Base-by-base conservation (phyloP, 2,113 vertebrate species). In the Mesocricetus auratus region DNA sequence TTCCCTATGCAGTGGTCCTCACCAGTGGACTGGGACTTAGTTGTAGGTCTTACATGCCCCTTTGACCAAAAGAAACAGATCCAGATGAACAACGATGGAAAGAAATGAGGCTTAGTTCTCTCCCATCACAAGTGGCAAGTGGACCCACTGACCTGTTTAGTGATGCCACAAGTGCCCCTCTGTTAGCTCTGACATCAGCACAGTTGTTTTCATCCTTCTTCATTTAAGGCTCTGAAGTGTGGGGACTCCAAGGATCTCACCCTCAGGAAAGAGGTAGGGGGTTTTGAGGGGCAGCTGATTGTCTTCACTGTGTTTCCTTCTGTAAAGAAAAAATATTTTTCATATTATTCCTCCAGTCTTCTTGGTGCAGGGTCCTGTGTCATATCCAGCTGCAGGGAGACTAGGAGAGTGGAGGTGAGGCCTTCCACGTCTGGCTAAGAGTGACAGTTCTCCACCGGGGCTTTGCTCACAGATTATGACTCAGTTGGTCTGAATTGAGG, bases 401-500 rank as follows among this genome's bases (percentile, higher is more conserved):
- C 47, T 24, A 33, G 71, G 36, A 56, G 33, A 74, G 64, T 4
- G 12, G 64, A 74, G 36, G 68, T 29, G 7, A 24, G 83, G 62
- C 58, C 82, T 53, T 92, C 53, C 68, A 7, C 19, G 47, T 45
- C 81, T 50, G 21, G 53, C 47, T 39, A 1, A 68, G 47, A 92
- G 12, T 29, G 42, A 45, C 50, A 39, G 17, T 64, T 86, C 26
- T 60, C 83, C 64, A 56, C 19, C 33, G 75, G 79, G 92, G 69
- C 66, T 58, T 24, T 88, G 0, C 64, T 89, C 62, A 85, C 68
- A 94, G 87, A 60, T 85, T 95, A 79, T 95, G 90, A 92, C 69
- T 92, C 74, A 71, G 53, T 93, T 83, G 86, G n/a, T 91, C 74
- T 81, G 62, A 79, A n/a, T n/a, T 94, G n/a, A 85, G 71, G 36